phyloP scores from a whole-genome alignment of 2,113 vertebrate genomes.

The Tiliqua scincoides region DNA sequence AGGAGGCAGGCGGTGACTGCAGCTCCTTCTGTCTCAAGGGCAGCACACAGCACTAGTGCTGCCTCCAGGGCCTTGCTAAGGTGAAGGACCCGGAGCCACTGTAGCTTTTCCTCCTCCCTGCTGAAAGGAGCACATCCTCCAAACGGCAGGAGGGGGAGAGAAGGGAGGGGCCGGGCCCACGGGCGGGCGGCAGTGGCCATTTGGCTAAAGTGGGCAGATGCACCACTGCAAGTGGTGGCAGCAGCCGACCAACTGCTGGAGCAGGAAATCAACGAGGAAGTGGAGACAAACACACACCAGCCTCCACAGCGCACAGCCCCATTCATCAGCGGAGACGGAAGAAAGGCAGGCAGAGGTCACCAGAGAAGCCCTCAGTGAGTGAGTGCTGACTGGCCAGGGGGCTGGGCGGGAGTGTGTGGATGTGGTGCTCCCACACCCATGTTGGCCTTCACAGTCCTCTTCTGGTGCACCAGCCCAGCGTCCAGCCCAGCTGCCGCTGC shows the following conservation, averaged over 20 bases:
- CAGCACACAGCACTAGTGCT: too few relatives aligned
- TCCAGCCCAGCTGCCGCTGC: too few relatives aligned
- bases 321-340: fast-evolving
- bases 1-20: too few relatives aligned
- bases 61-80: too few relatives aligned
- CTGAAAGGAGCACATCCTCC: neutral
- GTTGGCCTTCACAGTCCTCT: too few relatives aligned
- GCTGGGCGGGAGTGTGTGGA: too few relatives aligned
- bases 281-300: neutral
- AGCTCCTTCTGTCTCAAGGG: too few relatives aligned
- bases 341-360: neutral
- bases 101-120: neutral
- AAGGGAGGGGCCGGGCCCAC: neutral
- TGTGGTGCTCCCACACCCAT: too few relatives aligned
- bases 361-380: neutral
- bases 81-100: too few relatives aligned
- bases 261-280: neutral
- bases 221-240: neutral
- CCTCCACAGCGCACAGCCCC: neutral
- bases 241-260: fast-evolving
- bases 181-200: neutral
- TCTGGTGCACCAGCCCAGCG: too few relatives aligned
- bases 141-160: neutral
- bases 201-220: neutral
- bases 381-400: neutral